Percentiles rank a stretch among this genome's conserved stretches.
Evolutionary conservation across 2,888 invertebrate genomes (phyloP).

Genomic region (Galeruca laticollis): DNA sequence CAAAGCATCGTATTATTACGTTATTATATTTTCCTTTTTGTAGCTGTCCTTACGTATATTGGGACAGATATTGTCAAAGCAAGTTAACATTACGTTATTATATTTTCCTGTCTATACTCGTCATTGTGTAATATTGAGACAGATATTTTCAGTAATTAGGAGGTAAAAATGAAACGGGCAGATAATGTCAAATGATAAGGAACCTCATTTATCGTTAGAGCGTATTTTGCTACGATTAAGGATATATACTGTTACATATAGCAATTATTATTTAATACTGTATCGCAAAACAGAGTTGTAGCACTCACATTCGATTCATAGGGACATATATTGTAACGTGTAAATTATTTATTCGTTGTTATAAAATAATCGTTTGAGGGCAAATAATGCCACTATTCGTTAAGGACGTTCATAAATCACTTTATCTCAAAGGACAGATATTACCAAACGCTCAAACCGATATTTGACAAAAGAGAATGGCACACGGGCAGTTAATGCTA

Average conservation of each 20-base stretch:
- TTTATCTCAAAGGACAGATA: too few species aligned
- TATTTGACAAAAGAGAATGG: too few species aligned
- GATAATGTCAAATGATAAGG: conserved; percentile 3
- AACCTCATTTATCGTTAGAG: conserved; percentile 2
- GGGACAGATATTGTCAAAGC: too few species aligned
- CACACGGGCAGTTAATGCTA: too few species aligned
- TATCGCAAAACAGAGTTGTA: neutral
- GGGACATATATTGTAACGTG: neutral
- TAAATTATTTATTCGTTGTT: neutral
- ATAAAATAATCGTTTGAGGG: neutral
- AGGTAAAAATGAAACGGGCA: neutral
- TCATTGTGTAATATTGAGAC: neutral
- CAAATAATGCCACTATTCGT: neutral
- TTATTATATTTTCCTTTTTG: too few species aligned
- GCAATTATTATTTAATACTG: too few species aligned
- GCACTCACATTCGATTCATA: neutral
- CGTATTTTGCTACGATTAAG: too few species aligned
- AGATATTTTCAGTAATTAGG: conserved; percentile 1
- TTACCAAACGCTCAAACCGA: too few species aligned
- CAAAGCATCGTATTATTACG: too few species aligned
- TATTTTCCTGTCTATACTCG: neutral
- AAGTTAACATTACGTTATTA: neutral
- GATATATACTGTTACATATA: too few species aligned
- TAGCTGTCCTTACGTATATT: too few species aligned
- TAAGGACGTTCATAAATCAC: too few species aligned